Evolutionary conservation across 2,888 invertebrate species (phyloP).

Genomic region (Chamaedrilus cognettii): DNA sequence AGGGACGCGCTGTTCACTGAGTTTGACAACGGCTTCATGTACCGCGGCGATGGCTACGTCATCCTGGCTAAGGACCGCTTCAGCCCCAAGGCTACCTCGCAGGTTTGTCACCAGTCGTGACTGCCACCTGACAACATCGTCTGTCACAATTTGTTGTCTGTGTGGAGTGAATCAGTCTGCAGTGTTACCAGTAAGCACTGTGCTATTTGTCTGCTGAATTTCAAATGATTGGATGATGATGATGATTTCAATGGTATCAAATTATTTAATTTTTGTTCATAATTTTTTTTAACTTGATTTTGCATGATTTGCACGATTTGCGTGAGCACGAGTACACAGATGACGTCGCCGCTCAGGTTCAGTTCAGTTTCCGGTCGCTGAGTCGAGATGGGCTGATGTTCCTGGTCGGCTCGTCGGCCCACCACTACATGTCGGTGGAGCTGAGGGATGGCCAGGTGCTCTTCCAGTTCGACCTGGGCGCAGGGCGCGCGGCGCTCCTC

Average conservation of each 20-base stretch:
- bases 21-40: slow-evolving; percentile 63
- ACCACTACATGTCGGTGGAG: slow-evolving; percentile 78
- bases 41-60: slow-evolving; percentile 88
- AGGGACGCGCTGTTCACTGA: slow-evolving; percentile 37
- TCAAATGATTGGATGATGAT: too few species aligned
- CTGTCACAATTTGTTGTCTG: too few species aligned
- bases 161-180: too few species aligned
- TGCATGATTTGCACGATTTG: too few species aligned
- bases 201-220: too few species aligned
- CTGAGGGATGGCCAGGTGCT: slow-evolving; percentile 69
- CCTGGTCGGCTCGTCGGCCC: slow-evolving; percentile 70
- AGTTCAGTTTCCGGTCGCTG: slow-evolving; percentile 82
- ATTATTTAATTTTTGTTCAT: too few species aligned
- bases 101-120: neutral
- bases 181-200: too few species aligned
- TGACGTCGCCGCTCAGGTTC: slow-evolving; percentile 63
- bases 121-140: too few species aligned
- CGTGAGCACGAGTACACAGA: too few species aligned
- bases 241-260: too few species aligned
- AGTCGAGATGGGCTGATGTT: slow-evolving; percentile 86
- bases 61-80: slow-evolving; percentile 66
- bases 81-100: slow-evolving; percentile 52
- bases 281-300: too few species aligned
- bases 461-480: slow-evolving; percentile 67
- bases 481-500: slow-evolving; percentile 63